phyloP scores from a whole-genome alignment of 2,888 invertebrate genomes.

The Ypsolopha sequella region DNA sequence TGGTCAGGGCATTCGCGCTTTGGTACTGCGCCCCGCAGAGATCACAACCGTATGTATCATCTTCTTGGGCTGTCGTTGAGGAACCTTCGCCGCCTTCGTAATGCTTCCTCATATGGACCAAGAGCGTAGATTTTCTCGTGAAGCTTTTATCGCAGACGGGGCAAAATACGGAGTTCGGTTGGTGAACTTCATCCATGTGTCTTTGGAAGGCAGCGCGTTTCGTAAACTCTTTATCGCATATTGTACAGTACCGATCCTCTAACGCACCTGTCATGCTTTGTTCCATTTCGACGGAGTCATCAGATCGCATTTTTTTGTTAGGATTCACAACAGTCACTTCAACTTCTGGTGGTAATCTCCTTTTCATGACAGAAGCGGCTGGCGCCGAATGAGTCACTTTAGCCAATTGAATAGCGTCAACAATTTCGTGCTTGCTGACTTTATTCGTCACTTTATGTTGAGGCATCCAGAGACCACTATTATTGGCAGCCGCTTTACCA shows the following conservation, averaged over 20 bases:
- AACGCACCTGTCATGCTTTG: constrained; percentile 44
- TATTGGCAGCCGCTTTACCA: constrained; percentile 65
- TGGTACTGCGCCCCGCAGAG: constrained; percentile 73
- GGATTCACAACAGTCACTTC: constrained; percentile 66
- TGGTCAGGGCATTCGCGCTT: constrained; percentile 66
- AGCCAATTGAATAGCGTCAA: constrained; percentile 39
- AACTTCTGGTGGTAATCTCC: constrained; percentile 60
- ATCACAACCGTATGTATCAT: constrained; percentile 63
- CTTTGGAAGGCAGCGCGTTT: constrained; percentile 71
- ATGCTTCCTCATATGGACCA: constrained; percentile 74
- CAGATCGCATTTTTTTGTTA: constrained; percentile 57
- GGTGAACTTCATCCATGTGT: constrained; percentile 71
- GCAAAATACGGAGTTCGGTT: constrained; percentile 68
- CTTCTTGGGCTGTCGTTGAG: constrained; percentile 32
- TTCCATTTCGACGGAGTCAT: constrained; percentile 54
- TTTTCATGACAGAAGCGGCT: constrained; percentile 33
- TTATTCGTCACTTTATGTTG: constrained; percentile 65
- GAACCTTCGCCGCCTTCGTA: constrained; percentile 57
- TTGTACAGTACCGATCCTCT: constrained; percentile 68
- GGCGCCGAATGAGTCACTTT: constrained; percentile 33
- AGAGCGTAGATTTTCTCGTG: constrained; percentile 72
- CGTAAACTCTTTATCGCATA: constrained; percentile 73
- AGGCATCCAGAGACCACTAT: constrained; percentile 66
- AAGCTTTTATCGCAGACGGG: constrained; percentile 74
- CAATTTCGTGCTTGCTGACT: constrained; percentile 61